phyloP scores from a whole-genome alignment of 1,140 invertebrate genomes.

The Archivesica marissinica region DNA sequence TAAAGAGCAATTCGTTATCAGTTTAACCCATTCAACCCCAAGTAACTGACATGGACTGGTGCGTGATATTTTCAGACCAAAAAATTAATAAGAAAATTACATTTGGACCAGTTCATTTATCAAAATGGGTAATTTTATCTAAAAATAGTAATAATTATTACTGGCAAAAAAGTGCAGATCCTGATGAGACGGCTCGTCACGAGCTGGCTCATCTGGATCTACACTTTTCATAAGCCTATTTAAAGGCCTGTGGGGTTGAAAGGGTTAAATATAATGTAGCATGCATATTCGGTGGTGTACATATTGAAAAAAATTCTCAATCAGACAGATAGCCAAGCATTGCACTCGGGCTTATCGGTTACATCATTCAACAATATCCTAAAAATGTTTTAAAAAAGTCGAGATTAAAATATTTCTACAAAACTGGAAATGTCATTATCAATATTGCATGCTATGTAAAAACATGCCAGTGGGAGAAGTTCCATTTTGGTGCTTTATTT shows the following conservation, averaged over 20 bases:
- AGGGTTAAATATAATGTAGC: not conserved
- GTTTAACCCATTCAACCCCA: no score
- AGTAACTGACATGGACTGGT: no score
- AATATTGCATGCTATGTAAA: slow-evolving; percentile 5
- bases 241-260: no score
- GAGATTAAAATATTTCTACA: not conserved
- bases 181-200: no score
- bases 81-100: no score
- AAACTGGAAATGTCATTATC: not conserved
- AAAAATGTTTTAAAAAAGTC: slow-evolving; percentile 11
- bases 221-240: no score
- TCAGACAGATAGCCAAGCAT: not conserved
- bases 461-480: slow-evolving; percentile 2
- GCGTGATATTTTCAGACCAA: no score
- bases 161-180: no score
- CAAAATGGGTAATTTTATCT: no score
- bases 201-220: no score
- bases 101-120: no score
- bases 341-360: not conserved
- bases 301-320: not conserved
- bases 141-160: no score
- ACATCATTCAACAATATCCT: slow-evolving; percentile 12
- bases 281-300: not conserved
- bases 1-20: not conserved
- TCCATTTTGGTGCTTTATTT: slow-evolving; percentile 7